These are phyloP conservation scores for Agonopterix heracliana DNA, from an alignment of 2,888 invertebrate species.

Conservation along the genomic window DNA sequence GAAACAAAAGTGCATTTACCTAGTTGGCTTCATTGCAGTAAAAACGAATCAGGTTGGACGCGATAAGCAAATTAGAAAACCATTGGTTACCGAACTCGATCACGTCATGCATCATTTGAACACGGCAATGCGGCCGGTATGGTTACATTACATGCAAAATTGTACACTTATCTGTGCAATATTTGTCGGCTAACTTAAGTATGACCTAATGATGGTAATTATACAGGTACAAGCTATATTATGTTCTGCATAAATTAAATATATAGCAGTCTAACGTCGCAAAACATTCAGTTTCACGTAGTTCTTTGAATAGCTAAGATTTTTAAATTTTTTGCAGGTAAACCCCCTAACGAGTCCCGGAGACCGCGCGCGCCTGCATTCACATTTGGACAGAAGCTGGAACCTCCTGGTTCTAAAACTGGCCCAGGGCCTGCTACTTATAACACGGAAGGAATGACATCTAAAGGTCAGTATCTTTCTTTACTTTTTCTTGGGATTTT, in stretches of 20 bases:
- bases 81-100: constrained; percentile 1
- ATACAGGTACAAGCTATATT: too few relatives aligned
- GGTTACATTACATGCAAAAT: background rate
- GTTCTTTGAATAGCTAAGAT: too few relatives aligned
- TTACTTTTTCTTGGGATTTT: too few relatives aligned
- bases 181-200: background rate
- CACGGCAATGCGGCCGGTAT: background rate
- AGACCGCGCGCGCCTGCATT: constrained; percentile 87
- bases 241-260: too few relatives aligned
- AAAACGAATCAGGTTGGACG: background rate
- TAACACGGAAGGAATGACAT: constrained; percentile 89
- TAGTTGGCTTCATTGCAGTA: too few relatives aligned
- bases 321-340: constrained; percentile 70
- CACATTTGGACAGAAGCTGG: constrained; percentile 84
- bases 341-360: constrained; percentile 85
- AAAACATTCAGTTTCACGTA: too few relatives aligned
- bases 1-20: too few relatives aligned
- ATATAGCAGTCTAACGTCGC: too few relatives aligned
- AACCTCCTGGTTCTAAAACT: constrained; percentile 70
- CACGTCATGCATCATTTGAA: background rate
- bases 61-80: constrained; percentile 4
- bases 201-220: too few relatives aligned
- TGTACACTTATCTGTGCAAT: background rate
- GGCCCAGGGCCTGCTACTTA: constrained; percentile 95
- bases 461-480: constrained; percentile 79